Evolutionary conservation across 1,140 invertebrate species (phyloP).

Genomic region (Doryteuthis pealeii): DNA sequence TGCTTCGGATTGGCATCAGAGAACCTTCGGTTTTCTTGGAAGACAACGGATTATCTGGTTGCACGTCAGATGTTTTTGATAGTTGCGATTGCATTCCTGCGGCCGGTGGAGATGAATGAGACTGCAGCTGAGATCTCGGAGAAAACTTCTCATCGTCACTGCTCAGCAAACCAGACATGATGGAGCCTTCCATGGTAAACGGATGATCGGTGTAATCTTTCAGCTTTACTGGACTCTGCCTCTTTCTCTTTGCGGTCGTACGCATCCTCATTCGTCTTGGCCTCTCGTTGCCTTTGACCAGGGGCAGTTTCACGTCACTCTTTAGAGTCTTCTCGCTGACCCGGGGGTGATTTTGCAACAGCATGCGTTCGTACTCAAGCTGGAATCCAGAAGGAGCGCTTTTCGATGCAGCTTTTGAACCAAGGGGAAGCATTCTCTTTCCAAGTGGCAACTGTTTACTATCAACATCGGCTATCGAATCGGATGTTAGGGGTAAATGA

Average conservation of each 20-base stretch:
- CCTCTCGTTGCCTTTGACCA: neutral
- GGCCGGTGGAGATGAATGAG: neutral
- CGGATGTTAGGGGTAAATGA: neutral
- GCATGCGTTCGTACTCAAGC: neutral
- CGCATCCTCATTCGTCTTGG: neutral
- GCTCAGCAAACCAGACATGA: neutral
- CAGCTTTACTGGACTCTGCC: neutral
- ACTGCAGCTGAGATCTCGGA: neutral
- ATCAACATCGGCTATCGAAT: neutral
- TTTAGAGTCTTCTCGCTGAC: neutral
- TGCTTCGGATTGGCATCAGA: neutral
- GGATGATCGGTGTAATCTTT: neutral
- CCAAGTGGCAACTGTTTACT: too few relatives aligned
- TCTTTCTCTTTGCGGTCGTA: neutral
- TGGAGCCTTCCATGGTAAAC: neutral
- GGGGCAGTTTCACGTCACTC: neutral
- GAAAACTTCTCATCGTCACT: neutral
- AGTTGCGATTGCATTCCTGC: neutral
- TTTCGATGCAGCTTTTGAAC: neutral
- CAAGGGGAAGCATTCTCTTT: neutral
- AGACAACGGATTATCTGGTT: neutral
- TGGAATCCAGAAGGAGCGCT: neutral
- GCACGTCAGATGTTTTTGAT: neutral
- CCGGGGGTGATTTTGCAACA: neutral
- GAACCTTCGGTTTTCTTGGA: neutral